phyloP scores from a whole-genome alignment of 2,888 invertebrate genomes.

The Athalia cordata region DNA sequence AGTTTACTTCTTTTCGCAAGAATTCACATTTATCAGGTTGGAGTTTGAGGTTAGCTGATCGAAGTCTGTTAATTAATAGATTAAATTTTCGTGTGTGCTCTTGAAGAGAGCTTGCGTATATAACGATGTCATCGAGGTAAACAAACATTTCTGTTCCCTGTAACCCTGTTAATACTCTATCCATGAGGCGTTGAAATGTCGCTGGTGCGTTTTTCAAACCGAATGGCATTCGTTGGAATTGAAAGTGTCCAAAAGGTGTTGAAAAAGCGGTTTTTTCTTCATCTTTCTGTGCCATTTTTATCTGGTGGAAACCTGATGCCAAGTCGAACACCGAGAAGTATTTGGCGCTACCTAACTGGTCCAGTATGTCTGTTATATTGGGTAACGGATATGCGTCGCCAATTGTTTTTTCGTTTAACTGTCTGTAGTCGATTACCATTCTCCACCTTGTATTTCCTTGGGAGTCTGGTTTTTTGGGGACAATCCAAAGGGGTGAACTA shows the following conservation, averaged over 20 bases:
- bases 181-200: conserved; percentile 65
- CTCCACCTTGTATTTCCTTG: conserved; percentile 62
- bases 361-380: conserved; percentile 54
- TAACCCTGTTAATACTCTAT: conserved; percentile 56
- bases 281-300: conserved; percentile 54
- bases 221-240: conserved; percentile 63
- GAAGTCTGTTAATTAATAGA: background rate
- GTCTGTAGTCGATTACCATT: conserved; percentile 60
- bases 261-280: conserved; percentile 61
- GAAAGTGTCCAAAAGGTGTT: conserved; percentile 59
- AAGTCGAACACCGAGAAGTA: conserved; percentile 59
- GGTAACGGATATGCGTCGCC: conserved; percentile 61
- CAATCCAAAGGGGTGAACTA: conserved; percentile 65
- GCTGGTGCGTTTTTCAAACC: conserved; percentile 62
- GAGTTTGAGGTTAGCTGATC: conserved; percentile 7
- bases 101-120: no score
- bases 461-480: conserved; percentile 65
- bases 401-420: conserved; percentile 61
- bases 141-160: no score
- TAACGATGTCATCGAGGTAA: no score
- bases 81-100: no score
- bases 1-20: conserved; percentile 51
- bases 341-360: conserved; percentile 53
- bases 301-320: conserved; percentile 59
- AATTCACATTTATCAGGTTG: conserved; percentile 51